Evolutionary conservation across 1,140 invertebrate species (phyloP).

Genomic region (Drosophila azteca): DNA sequence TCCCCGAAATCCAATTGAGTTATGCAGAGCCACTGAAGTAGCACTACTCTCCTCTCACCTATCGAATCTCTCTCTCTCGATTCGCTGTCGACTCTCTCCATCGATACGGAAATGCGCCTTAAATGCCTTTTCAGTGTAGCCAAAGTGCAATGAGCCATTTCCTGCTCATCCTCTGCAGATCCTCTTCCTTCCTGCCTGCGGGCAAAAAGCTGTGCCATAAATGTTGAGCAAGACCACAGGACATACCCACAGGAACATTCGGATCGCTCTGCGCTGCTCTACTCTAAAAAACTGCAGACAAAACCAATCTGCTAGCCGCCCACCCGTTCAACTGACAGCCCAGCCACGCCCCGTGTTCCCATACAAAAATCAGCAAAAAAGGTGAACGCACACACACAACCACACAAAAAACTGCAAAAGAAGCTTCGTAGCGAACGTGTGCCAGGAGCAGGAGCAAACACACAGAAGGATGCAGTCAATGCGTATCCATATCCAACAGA

Average conservation of each 20-base stretch:
- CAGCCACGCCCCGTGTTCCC: conserved; percentile 45
- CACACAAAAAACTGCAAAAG: conserved; percentile 64
- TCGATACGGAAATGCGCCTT: conserved; percentile 70
- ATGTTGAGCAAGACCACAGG: conserved; percentile 79
- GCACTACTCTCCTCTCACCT: conserved; percentile 6
- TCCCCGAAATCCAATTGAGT: conserved; percentile 66
- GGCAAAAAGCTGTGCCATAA: conserved; percentile 62
- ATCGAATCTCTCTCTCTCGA: conserved; percentile 5
- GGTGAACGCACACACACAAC: conserved; percentile 34
- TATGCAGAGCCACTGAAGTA: conserved; percentile 50
- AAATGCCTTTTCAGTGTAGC: conserved; percentile 78
- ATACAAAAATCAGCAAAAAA: conserved; percentile 25
- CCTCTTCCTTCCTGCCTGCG: neutral
- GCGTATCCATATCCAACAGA: conserved; percentile 49
- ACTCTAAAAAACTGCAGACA: conserved; percentile 64
- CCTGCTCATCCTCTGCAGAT: conserved; percentile 22
- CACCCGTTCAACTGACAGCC: conserved; percentile 67
- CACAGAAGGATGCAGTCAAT: conserved; percentile 53
- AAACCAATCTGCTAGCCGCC: conserved; percentile 72
- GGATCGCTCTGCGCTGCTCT: conserved; percentile 4
- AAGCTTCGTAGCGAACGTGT: conserved; percentile 42
- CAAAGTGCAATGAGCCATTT: conserved; percentile 83
- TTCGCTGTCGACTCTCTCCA: neutral
- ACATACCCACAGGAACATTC: conserved; percentile 47
- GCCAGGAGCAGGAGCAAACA: conserved; percentile 43